Base-by-base conservation (phyloP, 2,888 invertebrate genomes). In the Craniophora ligustri region DNA sequence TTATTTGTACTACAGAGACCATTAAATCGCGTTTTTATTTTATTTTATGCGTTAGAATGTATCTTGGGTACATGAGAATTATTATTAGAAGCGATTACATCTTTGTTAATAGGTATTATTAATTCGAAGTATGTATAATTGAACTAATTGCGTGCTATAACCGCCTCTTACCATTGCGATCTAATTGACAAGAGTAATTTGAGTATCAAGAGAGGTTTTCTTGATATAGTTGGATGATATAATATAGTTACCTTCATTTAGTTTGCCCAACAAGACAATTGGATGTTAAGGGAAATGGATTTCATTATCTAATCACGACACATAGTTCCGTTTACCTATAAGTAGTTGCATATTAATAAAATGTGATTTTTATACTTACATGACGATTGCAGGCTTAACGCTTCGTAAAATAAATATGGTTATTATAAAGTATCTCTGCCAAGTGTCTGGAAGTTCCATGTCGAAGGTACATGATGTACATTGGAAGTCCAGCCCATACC, bases 381-480 rank as follows among this genome's bases (percentile, higher is more conserved):
- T 93, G 26, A 92, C 72, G 18, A 84, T 50, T 1, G 81, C 51
- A 10, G 94, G 91, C 45, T 93, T 86, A 16, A 91, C 53, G 56
- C 88, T 91, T 15, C 88, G 86, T 31, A 94, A 75, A 10, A 87
- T 31, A 61, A 87, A 86, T 35, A 92, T 73, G 2, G 74, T 48
- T 1, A 89, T 40, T 6, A 88, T 81, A 31, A 86, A 55, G 39
- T 84, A 85, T 61, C 74, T 84, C 51, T 83, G 77, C 85, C 82
- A 86, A 7, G 73, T 72, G 0, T 74, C 65, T 4, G 88, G 84
- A 53, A 90, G 61, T 23, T 85, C 77, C 86, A 94, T 78, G 56
- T 93, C 88, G 41, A 88, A 83, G 3, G 88, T 86, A 61, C 91
- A 94, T 1, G 80, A 77, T 8, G 82, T 77, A 39, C 94, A 94